Conservation (phyloP, 2,113 vertebrate species). For the Atlantisia rogersi region DNA sequence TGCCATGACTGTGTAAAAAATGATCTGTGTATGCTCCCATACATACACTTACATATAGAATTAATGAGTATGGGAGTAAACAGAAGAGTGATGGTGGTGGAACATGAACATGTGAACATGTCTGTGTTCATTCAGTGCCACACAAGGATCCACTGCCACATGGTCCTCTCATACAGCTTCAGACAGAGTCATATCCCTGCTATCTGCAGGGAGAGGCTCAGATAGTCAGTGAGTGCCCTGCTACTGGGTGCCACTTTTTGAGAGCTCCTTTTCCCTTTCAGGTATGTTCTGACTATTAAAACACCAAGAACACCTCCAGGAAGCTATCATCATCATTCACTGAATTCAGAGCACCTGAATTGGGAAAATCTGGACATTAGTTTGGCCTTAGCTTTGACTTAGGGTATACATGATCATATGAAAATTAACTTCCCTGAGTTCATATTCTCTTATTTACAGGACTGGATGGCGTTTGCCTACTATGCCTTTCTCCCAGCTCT, state of each 20-base stretch:
- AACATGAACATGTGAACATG: background rate
- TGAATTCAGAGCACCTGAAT: background rate
- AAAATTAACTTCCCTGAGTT: background rate
- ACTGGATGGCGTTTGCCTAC: background rate
- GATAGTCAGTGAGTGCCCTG: background rate
- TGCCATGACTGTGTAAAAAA: background rate
- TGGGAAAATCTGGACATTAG: background rate
- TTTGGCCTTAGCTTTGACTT: background rate
- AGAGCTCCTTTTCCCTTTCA: background rate
- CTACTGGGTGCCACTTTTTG: background rate
- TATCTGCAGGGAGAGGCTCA: background rate
- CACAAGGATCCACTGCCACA: background rate
- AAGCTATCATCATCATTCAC: background rate
- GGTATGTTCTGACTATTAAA: background rate
- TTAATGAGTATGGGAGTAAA: background rate
- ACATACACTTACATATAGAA: background rate
- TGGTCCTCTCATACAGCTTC: background rate
- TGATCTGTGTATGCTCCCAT: background rate
- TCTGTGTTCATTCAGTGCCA: background rate
- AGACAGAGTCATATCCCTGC: rapidly evolving
- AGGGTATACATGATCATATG: background rate
- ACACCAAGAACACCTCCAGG: background rate
- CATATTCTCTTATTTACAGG: background rate
- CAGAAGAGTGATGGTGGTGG: background rate
- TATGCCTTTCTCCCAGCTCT: background rate